Evolutionary conservation across 2,797 vertebrate genomes (phyloP).

Genomic region (Todus mexicanus): DNA sequence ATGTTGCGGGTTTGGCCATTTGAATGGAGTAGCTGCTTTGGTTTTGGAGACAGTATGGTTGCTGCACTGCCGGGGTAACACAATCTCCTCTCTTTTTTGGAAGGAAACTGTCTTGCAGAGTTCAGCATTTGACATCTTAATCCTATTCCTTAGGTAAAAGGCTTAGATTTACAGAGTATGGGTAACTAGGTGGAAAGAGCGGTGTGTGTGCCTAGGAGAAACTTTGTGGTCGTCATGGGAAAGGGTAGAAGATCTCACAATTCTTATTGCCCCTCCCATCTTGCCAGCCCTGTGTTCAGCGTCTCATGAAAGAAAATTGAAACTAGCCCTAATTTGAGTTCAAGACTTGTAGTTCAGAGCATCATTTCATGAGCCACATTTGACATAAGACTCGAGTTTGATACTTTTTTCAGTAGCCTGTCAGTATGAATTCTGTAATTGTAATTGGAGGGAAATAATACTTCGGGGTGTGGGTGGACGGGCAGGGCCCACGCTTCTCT

Average conservation of each 20-base stretch:
- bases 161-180: background rate
- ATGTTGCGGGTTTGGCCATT: background rate
- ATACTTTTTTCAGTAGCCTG: background rate
- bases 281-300: background rate
- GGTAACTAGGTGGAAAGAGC: background rate
- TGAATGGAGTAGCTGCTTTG: background rate
- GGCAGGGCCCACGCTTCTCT: background rate
- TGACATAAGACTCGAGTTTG: background rate
- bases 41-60: background rate
- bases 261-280: background rate
- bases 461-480: accelerated
- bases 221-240: background rate
- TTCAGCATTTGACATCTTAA: background rate
- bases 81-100: background rate
- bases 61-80: background rate
- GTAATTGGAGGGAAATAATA: background rate
- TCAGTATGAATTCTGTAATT: background rate
- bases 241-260: background rate
- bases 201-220: background rate
- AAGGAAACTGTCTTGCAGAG: background rate
- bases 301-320: background rate
- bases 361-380: background rate
- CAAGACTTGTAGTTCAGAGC: background rate
- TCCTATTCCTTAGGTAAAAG: background rate
- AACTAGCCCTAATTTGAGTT: background rate